These are phyloP conservation scores for Morpho deidamia DNA, from an alignment of 2,888 invertebrate genomes.

Conservation along the genomic window DNA sequence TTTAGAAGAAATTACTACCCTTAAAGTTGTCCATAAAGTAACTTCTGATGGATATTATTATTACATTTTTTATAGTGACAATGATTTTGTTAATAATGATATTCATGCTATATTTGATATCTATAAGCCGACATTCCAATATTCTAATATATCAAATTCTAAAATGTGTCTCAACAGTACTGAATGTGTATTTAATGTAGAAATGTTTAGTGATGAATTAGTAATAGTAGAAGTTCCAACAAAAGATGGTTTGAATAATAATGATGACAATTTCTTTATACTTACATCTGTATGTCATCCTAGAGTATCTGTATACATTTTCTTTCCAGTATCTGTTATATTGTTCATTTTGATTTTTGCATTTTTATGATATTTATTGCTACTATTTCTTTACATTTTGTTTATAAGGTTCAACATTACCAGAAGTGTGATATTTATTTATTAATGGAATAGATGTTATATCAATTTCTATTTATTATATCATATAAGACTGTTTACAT, in stretches of 20 bases:
- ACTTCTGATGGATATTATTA: constrained; percentile 90
- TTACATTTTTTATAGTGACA: constrained; percentile 93
- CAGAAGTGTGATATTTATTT: constrained; percentile 72
- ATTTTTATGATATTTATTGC: constrained; percentile 82
- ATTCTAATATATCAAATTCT: constrained; percentile 81
- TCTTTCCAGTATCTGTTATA: constrained; percentile 88
- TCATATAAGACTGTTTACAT: constrained; percentile 29
- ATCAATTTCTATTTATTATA: constrained; percentile 7
- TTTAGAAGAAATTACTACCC: constrained; percentile 82
- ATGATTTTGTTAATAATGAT: constrained; percentile 87
- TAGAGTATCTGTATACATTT: constrained; percentile 85
- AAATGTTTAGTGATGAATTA: constrained; percentile 85
- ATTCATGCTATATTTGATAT: constrained; percentile 92
- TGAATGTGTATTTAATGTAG: constrained; percentile 85
- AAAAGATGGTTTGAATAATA: constrained; percentile 87
- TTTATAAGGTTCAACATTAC: constrained; percentile 64
- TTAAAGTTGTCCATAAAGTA: constrained; percentile 84
- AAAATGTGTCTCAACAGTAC: constrained; percentile 87
- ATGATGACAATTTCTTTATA: constrained; percentile 84
- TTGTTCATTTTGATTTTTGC: constrained; percentile 88
- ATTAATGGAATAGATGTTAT: constrained; percentile 34
- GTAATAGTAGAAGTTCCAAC: constrained; percentile 92
- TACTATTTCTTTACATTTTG: constrained; percentile 47
- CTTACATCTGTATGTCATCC: constrained; percentile 89
- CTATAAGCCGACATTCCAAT: constrained; percentile 89